phyloP scores from a whole-genome alignment of 2,797 vertebrate genomes.

The Semotilus atromaculatus region DNA sequence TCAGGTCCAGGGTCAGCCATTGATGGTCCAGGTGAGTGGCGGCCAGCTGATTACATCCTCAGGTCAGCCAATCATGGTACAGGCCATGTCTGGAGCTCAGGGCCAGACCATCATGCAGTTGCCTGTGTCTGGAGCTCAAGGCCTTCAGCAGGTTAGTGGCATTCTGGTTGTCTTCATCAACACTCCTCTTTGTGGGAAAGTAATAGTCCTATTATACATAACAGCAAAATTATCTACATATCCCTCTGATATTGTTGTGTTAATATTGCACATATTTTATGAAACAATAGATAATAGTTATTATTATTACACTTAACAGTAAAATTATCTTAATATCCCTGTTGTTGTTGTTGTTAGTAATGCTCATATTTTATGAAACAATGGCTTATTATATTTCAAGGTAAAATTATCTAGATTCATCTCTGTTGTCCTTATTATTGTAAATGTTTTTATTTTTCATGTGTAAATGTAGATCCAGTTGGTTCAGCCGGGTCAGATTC shows the following conservation, averaged over 20 bases:
- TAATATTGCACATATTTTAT: neutral
- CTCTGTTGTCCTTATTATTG: neutral
- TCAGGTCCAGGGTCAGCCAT: slow-evolving; percentile 95
- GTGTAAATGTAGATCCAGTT: slow-evolving; percentile 89
- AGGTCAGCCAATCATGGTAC: slow-evolving; percentile 99
- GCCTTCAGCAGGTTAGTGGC: slow-evolving; percentile 90
- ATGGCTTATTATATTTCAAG: neutral
- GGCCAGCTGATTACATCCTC: slow-evolving; percentile 98
- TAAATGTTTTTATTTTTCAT: neutral
- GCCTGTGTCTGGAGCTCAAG: slow-evolving; percentile 94
- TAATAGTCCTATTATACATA: neutral
- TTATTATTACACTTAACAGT: neutral
- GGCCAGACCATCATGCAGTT: slow-evolving; percentile 99
- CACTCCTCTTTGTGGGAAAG: neutral
- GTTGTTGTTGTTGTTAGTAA: neutral
- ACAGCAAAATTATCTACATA: neutral
- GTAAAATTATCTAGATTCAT: neutral
- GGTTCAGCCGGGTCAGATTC: slow-evolving; percentile 97
- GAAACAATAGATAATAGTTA: neutral
- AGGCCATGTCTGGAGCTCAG: slow-evolving; percentile 95
- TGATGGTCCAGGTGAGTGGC: slow-evolving; percentile 99
- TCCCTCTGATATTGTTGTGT: neutral
- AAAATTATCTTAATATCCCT: neutral
- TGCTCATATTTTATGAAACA: neutral
- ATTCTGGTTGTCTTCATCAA: neutral